These are phyloP conservation scores for Crocodylus rhombifer DNA, from an alignment of 2,797 vertebrate genomes.

Conservation along the genomic window DNA sequence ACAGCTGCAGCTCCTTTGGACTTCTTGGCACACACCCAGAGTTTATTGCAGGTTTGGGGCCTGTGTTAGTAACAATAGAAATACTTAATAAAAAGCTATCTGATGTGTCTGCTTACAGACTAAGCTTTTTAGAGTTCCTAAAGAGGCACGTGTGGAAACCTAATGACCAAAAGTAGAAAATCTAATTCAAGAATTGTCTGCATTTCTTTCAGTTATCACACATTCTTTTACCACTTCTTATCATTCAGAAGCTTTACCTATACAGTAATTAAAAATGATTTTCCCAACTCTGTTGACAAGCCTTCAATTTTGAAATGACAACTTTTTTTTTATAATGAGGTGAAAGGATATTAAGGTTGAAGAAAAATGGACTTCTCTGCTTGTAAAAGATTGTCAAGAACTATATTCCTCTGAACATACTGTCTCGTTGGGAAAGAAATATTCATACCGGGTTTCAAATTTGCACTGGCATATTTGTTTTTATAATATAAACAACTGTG, in stretches of 20 bases:
- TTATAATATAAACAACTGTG: conserved; percentile 52
- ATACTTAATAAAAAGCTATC: background rate
- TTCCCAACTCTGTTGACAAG: conserved; percentile 71
- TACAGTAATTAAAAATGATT: conserved; percentile 77
- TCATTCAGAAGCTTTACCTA: conserved; percentile 63
- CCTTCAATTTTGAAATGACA: conserved; percentile 76
- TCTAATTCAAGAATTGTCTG: conserved; percentile 54
- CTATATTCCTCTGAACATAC: conserved; percentile 53
- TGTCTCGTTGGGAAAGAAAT: conserved; percentile 60
- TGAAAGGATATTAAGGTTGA: conserved; percentile 71
- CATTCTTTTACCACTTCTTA: conserved; percentile 47
- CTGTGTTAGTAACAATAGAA: background rate
- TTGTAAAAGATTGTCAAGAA: conserved; percentile 77
- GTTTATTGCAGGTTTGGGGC: background rate
- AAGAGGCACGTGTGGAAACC: conserved; percentile 1
- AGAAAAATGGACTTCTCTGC: conserved; percentile 64
- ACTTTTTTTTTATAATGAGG: conserved; percentile 78
- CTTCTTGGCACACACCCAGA: background rate
- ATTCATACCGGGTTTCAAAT: conserved; percentile 56
- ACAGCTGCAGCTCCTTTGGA: background rate
- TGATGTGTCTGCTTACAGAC: background rate
- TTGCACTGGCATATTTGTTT: conserved; percentile 63
- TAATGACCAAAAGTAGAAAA: conserved; percentile 42
- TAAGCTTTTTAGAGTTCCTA: background rate
- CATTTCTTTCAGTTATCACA: conserved; percentile 56